These are phyloP conservation scores for Prietella phreatophila DNA, from an alignment of 2,113 vertebrate species.

Conservation along the genomic window DNA sequence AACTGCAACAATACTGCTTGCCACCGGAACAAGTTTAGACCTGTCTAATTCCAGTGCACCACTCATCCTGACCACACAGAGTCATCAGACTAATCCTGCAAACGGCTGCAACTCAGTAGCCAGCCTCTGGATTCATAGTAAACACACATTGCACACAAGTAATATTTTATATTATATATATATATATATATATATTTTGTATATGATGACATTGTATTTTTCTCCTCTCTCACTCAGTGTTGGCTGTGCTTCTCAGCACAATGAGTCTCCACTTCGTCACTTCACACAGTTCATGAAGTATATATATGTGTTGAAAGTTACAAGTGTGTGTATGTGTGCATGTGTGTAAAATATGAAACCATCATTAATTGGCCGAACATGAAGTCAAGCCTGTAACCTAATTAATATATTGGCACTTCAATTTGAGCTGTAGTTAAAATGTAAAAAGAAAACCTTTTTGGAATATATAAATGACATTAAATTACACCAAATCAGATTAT, in stretches of 20 bases:
- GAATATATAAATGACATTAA: background rate
- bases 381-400: background rate
- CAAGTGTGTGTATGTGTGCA: background rate
- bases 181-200: no score
- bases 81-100: background rate
- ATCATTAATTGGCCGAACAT: background rate
- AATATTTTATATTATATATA: no score
- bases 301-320: background rate
- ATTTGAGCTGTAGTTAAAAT: background rate
- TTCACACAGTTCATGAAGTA: slow-evolving; percentile 4
- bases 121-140: background rate
- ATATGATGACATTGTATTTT: background rate
- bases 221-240: background rate
- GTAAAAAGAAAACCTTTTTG: background rate
- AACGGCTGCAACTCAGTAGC: background rate
- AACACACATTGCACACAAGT: background rate
- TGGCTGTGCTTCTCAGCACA: background rate
- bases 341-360: background rate
- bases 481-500: background rate
- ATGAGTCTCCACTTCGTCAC: slow-evolving; percentile 3
- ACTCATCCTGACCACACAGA: background rate
- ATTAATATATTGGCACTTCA: background rate
- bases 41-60: background rate
- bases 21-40: background rate
- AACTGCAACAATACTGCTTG: background rate